These are phyloP conservation scores for Epistrophe eligans DNA, from an alignment of 2,888 invertebrate genomes.

Conservation along the genomic window DNA sequence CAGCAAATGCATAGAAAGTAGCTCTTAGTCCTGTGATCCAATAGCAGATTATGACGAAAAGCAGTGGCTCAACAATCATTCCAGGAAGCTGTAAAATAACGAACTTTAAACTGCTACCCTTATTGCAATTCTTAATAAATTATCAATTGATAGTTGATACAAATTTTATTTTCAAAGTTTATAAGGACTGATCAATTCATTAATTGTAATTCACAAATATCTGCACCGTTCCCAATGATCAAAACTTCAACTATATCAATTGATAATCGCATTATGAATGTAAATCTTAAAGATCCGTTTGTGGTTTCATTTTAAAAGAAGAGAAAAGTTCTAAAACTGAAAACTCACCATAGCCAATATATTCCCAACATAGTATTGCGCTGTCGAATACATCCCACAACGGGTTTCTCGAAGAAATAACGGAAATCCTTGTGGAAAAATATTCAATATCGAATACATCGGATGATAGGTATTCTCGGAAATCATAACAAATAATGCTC, in stretches of 20 bases:
- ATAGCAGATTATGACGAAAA: constrained; percentile 93
- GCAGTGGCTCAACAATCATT: constrained; percentile 91
- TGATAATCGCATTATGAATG: too few relatives aligned
- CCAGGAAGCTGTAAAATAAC: constrained; percentile 89
- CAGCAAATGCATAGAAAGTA: constrained; percentile 88
- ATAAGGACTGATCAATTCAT: too few relatives aligned
- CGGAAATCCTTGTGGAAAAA: constrained; percentile 92
- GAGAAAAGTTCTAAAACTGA: background rate
- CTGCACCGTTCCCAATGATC: too few relatives aligned
- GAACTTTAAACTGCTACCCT: too few relatives aligned
- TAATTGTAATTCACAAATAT: too few relatives aligned
- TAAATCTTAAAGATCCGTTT: too few relatives aligned
- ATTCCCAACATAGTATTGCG: constrained; percentile 92
- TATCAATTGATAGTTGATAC: too few relatives aligned
- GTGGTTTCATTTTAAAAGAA: too few relatives aligned
- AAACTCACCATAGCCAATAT: constrained; percentile 90
- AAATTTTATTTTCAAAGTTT: too few relatives aligned
- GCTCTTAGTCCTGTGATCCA: constrained; percentile 92
- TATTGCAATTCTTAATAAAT: too few relatives aligned
- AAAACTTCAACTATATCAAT: too few relatives aligned
- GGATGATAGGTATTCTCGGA: constrained; percentile 96
- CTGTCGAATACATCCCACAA: constrained; percentile 92
- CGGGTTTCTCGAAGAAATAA: constrained; percentile 92
- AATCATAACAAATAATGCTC: constrained; percentile 93
- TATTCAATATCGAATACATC: constrained; percentile 94